Evolutionary conservation across 1,140 invertebrate genomes (phyloP).

Genomic region (Chlorops oryzae): DNA sequence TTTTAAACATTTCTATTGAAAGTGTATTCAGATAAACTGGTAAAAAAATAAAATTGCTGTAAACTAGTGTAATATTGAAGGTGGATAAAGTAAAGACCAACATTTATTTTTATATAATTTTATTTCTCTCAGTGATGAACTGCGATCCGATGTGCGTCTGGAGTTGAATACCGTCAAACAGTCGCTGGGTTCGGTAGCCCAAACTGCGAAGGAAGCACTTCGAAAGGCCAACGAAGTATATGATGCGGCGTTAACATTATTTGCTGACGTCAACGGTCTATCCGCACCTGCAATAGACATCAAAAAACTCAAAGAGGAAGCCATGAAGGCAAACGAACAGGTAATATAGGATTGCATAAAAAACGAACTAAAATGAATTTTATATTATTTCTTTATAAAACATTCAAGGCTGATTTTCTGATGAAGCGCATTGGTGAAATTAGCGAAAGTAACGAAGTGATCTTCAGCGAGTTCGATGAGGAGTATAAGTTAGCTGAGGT

Average conservation of each 20-base stretch:
- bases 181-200: slow-evolving; percentile 62
- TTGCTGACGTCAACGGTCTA: slow-evolving; percentile 68
- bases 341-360: slow-evolving; percentile 43
- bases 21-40: no score
- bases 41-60: no score
- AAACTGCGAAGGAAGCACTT: slow-evolving; percentile 64
- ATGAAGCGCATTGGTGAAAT: slow-evolving; percentile 32
- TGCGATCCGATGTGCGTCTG: slow-evolving; percentile 52
- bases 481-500: slow-evolving; percentile 60
- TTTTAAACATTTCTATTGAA: no score
- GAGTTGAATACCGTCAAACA: slow-evolving; percentile 57
- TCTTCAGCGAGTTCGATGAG: slow-evolving; percentile 42
- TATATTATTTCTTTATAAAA: neutral
- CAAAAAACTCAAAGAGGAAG: slow-evolving; percentile 59
- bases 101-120: slow-evolving; percentile 6
- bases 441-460: slow-evolving; percentile 30
- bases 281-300: slow-evolving; percentile 70
- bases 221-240: slow-evolving; percentile 67
- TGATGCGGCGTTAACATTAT: slow-evolving; percentile 70
- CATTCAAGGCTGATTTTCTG: slow-evolving; percentile 24
- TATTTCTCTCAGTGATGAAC: slow-evolving; percentile 53
- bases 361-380: neutral
- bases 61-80: no score
- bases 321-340: slow-evolving; percentile 56
- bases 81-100: no score